Conservation (phyloP, 1,140 invertebrate genomes). For the Drosophila ogumai region DNA sequence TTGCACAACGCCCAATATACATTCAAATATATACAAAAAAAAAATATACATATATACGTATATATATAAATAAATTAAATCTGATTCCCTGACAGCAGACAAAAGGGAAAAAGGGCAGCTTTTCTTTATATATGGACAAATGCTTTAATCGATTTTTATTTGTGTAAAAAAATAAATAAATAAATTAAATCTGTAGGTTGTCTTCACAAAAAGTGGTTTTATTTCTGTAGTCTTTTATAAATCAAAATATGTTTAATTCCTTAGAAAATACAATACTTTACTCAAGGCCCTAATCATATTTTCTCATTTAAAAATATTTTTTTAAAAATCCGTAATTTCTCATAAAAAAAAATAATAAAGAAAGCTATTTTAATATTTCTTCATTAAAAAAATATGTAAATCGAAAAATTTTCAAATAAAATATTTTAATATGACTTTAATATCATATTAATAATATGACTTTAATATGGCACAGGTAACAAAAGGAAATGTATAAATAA, state of each 20-base stretch:
- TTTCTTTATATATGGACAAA: constrained; percentile 8
- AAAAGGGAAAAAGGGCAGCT: constrained; percentile 5
- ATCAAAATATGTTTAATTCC: background rate
- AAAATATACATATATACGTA: constrained; percentile 4
- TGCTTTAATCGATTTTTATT: constrained; percentile 25
- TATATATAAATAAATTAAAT: constrained; percentile 62
- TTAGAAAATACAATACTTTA: background rate
- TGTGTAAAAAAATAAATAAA: background rate
- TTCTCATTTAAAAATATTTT: background rate
- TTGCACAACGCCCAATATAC: constrained; percentile 25
- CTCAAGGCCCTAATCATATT: background rate
- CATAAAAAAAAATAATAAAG: background rate
- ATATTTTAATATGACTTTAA: background rate
- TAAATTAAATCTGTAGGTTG: background rate
- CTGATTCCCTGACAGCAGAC: constrained; percentile 39
- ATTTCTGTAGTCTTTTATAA: too few relatives aligned
- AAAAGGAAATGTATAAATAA: background rate
- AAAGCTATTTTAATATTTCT: background rate
- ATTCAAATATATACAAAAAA: constrained; percentile 16
- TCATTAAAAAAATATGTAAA: background rate
- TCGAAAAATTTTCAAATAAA: background rate
- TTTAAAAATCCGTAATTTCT: background rate
- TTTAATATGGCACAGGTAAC: background rate
- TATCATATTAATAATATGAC: background rate
- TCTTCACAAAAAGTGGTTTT: background rate